Conservation (phyloP, 2,888 invertebrate species). For the Limnephilus rhombicus region DNA sequence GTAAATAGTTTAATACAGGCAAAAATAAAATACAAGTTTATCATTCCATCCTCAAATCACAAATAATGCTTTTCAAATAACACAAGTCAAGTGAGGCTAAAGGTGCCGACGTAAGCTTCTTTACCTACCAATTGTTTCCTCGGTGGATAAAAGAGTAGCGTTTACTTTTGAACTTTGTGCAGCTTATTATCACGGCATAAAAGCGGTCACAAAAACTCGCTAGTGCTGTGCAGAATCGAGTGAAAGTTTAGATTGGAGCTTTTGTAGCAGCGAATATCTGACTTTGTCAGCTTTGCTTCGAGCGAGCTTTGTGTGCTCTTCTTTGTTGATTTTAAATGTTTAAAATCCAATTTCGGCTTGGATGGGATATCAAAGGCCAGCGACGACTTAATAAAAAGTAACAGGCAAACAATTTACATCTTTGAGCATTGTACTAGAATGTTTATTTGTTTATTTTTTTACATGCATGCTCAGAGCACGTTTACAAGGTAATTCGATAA, state of each 20-base stretch:
- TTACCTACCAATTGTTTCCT: neutral
- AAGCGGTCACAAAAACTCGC: constrained; percentile 5
- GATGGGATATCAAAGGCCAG: neutral
- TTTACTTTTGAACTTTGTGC: constrained; percentile 16
- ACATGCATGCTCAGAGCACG: neutral
- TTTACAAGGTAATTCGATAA: neutral
- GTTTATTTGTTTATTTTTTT: neutral
- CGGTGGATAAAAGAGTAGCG: neutral
- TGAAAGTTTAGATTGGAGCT: constrained; percentile 26
- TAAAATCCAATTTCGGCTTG: neutral
- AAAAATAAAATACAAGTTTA: neutral
- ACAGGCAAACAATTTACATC: neutral
- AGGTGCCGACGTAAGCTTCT: neutral
- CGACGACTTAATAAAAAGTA: neutral
- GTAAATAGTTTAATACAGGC: too few species aligned
- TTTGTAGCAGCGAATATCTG: neutral
- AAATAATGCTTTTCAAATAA: neutral
- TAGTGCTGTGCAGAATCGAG: neutral
- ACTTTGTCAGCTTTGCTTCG: constrained; percentile 15
- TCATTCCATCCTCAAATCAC: too few species aligned
- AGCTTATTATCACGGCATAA: constrained; percentile 5
- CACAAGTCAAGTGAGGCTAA: neutral
- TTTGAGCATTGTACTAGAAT: neutral
- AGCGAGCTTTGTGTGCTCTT: neutral
- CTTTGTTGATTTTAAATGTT: neutral